phyloP scores from a whole-genome alignment of 37 sponge, comb jelly and placozoan genomes.

The Dysidea cf. avara region DNA sequence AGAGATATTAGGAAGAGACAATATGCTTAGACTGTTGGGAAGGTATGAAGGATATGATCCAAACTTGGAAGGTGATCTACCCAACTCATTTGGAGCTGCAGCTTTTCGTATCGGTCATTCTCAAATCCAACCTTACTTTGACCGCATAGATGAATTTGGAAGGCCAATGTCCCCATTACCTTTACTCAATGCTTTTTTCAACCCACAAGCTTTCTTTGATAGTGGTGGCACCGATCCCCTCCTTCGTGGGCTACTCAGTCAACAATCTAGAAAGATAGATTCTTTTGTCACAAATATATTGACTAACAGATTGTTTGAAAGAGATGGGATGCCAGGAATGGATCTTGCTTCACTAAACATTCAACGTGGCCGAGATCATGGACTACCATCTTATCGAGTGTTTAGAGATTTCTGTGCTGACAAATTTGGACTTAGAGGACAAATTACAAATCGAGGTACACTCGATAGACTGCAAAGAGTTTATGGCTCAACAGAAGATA shows the following conservation, averaged over 20 bases:
- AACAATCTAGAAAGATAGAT: conserved; percentile 57
- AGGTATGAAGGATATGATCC: conserved; percentile 65
- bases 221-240: conserved; percentile 74
- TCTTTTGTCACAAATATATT: conserved; percentile 67
- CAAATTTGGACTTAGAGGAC: conserved; percentile 6
- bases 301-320: conserved; percentile 64
- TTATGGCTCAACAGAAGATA: conserved; percentile 45
- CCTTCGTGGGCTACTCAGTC: conserved; percentile 63
- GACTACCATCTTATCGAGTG: conserved; percentile 71
- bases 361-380: conserved; percentile 89
- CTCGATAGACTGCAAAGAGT: conserved; percentile 34
- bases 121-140: conserved; percentile 64
- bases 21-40: conserved; percentile 43
- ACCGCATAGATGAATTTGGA: conserved; percentile 50
- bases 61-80: conserved; percentile 51
- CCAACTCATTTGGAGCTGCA: conserved; percentile 81
- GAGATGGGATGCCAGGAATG: conserved; percentile 19
- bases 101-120: conserved; percentile 89
- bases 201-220: conserved; percentile 17
- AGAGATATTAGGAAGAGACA: conserved; percentile 56
- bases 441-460: conserved; percentile 31
- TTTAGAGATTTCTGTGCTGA: conserved; percentile 68
- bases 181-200: conserved; percentile 49
- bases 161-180: conserved; percentile 28
- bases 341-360: conserved; percentile 88